A percentile compares a stretch with the other conserved stretches of the same genome.
phyloP scores from a whole-genome alignment of 2,888 invertebrate species.

The Parelbella ahira region DNA sequence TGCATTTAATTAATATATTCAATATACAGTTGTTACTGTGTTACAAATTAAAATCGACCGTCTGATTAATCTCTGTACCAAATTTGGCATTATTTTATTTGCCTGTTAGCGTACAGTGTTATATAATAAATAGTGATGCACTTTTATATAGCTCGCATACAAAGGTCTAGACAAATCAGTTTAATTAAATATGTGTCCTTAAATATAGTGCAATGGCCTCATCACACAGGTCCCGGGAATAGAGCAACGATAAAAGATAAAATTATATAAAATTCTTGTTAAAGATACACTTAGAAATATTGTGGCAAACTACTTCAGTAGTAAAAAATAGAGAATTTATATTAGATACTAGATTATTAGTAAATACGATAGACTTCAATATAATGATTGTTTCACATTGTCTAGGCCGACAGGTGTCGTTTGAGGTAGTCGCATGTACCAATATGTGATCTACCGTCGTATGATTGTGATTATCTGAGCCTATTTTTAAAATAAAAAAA shows the following conservation, averaged over 20 bases:
- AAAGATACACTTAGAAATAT: no score
- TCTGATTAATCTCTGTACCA: no score
- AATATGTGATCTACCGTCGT: slow-evolving; percentile 41
- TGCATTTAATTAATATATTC: neutral
- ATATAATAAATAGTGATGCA: slow-evolving; percentile 1
- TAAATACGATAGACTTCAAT: neutral
- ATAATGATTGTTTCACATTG: neutral
- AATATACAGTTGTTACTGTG: neutral
- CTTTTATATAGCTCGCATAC: slow-evolving; percentile 1
- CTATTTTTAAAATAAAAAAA: no score
- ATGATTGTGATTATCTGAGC: slow-evolving; percentile 38
- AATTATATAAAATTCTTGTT: no score
- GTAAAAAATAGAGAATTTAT: no score
- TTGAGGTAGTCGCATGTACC: slow-evolving; percentile 34
- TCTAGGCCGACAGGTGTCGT: slow-evolving; percentile 19
- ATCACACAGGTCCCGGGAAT: no score
- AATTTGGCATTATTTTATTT: slow-evolving; percentile 1
- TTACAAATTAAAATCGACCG: no score
- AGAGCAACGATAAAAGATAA: no score
- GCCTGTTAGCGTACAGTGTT: neutral
- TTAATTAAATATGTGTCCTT: no score
- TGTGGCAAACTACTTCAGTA: no score
- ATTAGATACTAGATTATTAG: neutral
- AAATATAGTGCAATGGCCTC: no score
- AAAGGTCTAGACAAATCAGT: slow-evolving; percentile 3